These are phyloP conservation scores for Echinarachnius parma DNA, from an alignment of 53 echinoderm and acorn worm species.

Conservation along the genomic window DNA sequence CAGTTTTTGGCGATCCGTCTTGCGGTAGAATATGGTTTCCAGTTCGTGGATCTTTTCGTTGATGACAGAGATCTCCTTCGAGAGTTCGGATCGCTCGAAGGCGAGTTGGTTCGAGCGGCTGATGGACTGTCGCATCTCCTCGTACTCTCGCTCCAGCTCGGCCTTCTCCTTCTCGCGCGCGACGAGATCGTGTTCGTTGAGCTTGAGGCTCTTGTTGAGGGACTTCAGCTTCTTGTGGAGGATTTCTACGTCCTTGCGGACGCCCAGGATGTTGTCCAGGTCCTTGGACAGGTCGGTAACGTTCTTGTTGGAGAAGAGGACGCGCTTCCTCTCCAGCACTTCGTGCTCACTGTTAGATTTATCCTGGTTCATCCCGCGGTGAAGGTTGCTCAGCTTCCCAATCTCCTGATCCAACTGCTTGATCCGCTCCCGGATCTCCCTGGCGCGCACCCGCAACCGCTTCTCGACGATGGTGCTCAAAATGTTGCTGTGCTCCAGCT, in stretches of 20 bases:
- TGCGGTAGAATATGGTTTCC: slow-evolving; percentile 80
- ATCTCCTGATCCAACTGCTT: slow-evolving; percentile 74
- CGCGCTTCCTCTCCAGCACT: slow-evolving; percentile 69
- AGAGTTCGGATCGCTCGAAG: slow-evolving; percentile 79
- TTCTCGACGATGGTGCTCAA: slow-evolving; percentile 79
- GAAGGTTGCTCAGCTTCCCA: slow-evolving; percentile 41
- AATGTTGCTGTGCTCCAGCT: slow-evolving; percentile 75
- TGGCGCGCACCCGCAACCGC: slow-evolving; percentile 74
- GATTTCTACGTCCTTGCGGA: slow-evolving; percentile 79
- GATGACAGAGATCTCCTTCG: slow-evolving; percentile 80
- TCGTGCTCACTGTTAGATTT: slow-evolving; percentile 69
- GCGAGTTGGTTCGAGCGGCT: slow-evolving; percentile 88
- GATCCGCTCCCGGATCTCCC: slow-evolving; percentile 72
- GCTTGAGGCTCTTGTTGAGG: slow-evolving; percentile 69
- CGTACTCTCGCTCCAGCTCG: slow-evolving; percentile 62
- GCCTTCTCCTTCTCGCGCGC: slow-evolving; percentile 64
- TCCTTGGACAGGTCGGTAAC: slow-evolving; percentile 73
- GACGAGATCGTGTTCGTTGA: slow-evolving; percentile 63
- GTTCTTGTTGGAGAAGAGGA: slow-evolving; percentile 63
- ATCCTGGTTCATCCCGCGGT: slow-evolving; percentile 59
- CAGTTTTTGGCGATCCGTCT: slow-evolving; percentile 80
- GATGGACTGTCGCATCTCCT: slow-evolving; percentile 62
- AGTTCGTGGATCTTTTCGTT: slow-evolving; percentile 90
- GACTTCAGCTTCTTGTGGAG: slow-evolving; percentile 83
- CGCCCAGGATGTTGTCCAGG: slow-evolving; percentile 70